Percentiles rank a stretch among this genome's conserved stretches.
Evolutionary conservation across 30 jellyfish, hydroid and myxozoan genomes (phyloP).

Genomic region (Hydractinia symbiolongicarpus): DNA sequence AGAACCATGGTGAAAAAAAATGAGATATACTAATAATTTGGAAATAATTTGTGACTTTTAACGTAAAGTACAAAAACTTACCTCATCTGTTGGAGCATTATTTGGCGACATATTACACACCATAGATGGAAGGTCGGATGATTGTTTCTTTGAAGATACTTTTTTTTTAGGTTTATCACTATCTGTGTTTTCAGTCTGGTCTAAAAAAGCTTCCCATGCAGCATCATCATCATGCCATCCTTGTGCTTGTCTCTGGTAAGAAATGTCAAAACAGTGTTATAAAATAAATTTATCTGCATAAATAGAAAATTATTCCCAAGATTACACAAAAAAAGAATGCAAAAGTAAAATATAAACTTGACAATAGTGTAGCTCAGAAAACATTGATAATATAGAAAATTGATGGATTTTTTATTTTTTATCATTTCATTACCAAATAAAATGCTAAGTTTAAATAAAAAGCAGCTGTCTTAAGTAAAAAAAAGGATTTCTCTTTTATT

Average conservation of each 20-base stretch:
- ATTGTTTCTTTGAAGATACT: slow-evolving; percentile 2
- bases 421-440: too few species aligned
- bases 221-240: slow-evolving; percentile 48
- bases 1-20: too few species aligned
- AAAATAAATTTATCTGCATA: background rate
- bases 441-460: slow-evolving; percentile 14
- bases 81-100: background rate
- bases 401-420: too few species aligned
- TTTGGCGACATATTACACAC: slow-evolving; percentile 18
- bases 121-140: slow-evolving; percentile 30
- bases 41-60: too few species aligned
- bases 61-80: too few species aligned
- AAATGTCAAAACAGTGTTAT: background rate
- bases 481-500: slow-evolving; percentile 7
- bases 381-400: too few species aligned
- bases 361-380: too few species aligned
- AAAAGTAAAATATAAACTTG: background rate
- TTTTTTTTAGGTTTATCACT: background rate
- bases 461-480: slow-evolving; percentile 18
- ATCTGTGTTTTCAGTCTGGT: slow-evolving; percentile 21
- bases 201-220: slow-evolving; percentile 42
- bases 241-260: slow-evolving; percentile 18
- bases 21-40: too few species aligned
- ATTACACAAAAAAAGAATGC: background rate
- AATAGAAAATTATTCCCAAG: background rate